These are phyloP conservation scores for Carposina sasakii DNA, from an alignment of 1,140 invertebrate genomes.

Conservation along the genomic window DNA sequence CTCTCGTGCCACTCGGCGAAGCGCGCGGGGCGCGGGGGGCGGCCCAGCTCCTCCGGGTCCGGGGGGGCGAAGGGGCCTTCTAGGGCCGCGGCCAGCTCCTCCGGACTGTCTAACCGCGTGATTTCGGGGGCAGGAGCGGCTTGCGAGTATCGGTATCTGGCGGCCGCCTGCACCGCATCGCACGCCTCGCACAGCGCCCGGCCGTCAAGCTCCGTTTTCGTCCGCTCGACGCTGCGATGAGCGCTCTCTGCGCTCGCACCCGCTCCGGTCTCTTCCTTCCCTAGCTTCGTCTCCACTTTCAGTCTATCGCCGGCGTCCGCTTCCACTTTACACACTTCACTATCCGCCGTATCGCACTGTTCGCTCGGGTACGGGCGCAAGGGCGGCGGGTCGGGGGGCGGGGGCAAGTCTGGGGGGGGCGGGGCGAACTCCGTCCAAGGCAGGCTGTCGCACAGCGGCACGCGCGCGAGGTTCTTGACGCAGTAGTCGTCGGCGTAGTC, in stretches of 20 bases:
- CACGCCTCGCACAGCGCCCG: conserved; percentile 22
- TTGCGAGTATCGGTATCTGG: conserved; percentile 31
- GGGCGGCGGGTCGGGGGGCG: conserved; percentile 38
- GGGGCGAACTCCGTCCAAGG: conserved; percentile 50
- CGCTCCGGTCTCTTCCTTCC: conserved; percentile 29
- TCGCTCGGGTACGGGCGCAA: conserved; percentile 37
- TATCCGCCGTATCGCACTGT: neutral
- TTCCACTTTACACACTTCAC: conserved; percentile 14
- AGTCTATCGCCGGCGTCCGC: conserved; percentile 44
- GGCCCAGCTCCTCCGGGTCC: conserved; percentile 36
- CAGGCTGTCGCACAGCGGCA: conserved; percentile 43
- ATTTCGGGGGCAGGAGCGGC: conserved; percentile 35
- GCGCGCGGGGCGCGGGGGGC: conserved; percentile 33
- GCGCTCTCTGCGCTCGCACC: conserved; percentile 23
- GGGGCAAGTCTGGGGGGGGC: conserved; percentile 36
- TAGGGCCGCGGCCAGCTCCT: conserved; percentile 18
- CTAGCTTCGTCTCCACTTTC: conserved; percentile 33
- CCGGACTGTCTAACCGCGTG: conserved; percentile 23
- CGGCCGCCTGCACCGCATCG: conserved; percentile 7
- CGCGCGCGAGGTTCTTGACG: conserved; percentile 53
- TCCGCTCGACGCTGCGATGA: conserved; percentile 51
- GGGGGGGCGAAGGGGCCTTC: conserved; percentile 12
- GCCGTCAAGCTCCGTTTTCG: conserved; percentile 42
- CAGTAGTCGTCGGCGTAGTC: conserved; percentile 66
- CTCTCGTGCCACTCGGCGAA: conserved; percentile 90